A percentile compares a stretch with the other conserved stretches of the same genome.
These are phyloP conservation scores for Drosophila trichaetosa DNA, from an alignment of 2,888 invertebrate genomes.

Conservation along the genomic window DNA sequence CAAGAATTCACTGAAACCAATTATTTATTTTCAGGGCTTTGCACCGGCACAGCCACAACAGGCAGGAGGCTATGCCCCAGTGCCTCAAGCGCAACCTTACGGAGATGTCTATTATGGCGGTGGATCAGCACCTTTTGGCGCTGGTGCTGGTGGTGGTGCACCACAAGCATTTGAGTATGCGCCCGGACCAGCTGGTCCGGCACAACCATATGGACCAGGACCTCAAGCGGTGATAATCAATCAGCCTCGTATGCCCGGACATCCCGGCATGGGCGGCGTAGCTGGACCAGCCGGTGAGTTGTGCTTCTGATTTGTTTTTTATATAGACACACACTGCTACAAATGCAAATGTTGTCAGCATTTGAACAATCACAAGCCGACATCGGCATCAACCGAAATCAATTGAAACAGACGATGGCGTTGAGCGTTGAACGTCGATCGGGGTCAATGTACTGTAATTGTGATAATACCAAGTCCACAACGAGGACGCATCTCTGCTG, in stretches of 20 bases:
- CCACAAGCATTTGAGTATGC: constrained; percentile 52
- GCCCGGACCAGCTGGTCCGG: constrained; percentile 49
- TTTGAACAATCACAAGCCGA: background rate
- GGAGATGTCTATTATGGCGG: constrained; percentile 40
- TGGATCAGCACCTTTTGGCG: constrained; percentile 46
- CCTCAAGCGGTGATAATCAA: constrained; percentile 78
- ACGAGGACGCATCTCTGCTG: background rate
- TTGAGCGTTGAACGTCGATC: constrained; percentile 12
- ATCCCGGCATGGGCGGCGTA: constrained; percentile 47
- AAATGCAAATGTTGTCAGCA: background rate
- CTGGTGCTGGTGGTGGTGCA: constrained; percentile 26
- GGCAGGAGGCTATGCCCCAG: constrained; percentile 79
- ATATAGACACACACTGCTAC: background rate
- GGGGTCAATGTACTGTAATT: constrained; percentile 54
- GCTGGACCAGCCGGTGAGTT: constrained; percentile 59
- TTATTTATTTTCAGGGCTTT: constrained; percentile 72
- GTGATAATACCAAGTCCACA: constrained; percentile 49
- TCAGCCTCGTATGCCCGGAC: constrained; percentile 77
- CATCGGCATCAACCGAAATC: constrained; percentile 19
- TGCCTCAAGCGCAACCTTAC: constrained; percentile 81
- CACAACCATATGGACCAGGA: constrained; percentile 58
- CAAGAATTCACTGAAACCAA: background rate
- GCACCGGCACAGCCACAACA: constrained; percentile 59
- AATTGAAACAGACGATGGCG: constrained; percentile 31
- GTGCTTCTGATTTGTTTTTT: background rate